Evolutionary conservation across 2,888 invertebrate genomes (phyloP), one percentile per base, ranked within the genome.

Genomic region (Dione juno): DNA sequence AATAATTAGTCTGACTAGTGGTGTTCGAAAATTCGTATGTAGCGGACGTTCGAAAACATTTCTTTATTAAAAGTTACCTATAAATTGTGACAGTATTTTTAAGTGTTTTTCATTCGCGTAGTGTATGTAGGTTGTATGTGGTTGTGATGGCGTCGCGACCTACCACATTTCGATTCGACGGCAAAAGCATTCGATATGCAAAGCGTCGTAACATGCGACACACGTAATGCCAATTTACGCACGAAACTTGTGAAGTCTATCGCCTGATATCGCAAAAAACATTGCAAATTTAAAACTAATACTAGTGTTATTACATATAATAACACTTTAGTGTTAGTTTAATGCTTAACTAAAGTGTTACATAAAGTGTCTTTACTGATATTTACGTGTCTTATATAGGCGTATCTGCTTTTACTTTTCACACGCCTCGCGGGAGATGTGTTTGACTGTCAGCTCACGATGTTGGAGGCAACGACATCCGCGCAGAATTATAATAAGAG

Each of bases 401-500:
- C 69, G 76, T 75, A 78, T 80, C 80, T 78, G 83, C 84, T 88
- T 86, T 88, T 88, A 90, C 85, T 91, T 88, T 91, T 90, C 90
- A 88, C 91, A 90, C 88, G 89, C 86, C 84, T 82, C 81, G 82
- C 83, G 80, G 83, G 84, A 88, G 88, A 88, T 89, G 82, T 82
- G 82, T 82, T 90, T 88, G 80, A 80, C 82, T 86, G 87, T 85
- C 92, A 78, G 80, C 80, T 82, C 91, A 90, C 90, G 91, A 84
- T 85, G 87, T 82, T 87, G 85, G 88, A 87, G 88, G 89, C 90
- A 89, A 84, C 88, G 86, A 80, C 84, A 87, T 84, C 77, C 80
- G 84, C 86, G 89, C 89, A 88, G 93, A 92, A 93, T 92, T 84
- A 83, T 85, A 89, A 93, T 92, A 87, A 84, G 89, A 86, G 84